These are phyloP conservation scores for Pachyuromys duprasi DNA, from an alignment of 2,797 vertebrate species.

Conservation along the genomic window DNA sequence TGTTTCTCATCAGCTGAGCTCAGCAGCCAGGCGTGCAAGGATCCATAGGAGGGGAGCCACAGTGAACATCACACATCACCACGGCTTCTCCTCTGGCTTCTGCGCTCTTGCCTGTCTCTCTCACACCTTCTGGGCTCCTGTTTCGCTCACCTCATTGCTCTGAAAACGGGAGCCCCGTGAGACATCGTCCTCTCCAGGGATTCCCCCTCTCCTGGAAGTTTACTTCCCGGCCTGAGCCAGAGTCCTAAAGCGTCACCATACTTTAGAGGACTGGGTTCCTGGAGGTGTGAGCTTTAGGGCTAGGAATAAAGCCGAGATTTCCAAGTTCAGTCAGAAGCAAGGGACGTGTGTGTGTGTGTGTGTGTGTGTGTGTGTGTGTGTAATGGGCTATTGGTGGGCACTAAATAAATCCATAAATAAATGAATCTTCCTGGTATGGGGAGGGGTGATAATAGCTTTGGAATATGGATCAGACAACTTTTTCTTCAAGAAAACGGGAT, in stretches of 20 bases:
- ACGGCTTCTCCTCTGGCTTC: too few species aligned
- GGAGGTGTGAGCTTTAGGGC: conserved; percentile 55
- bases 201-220: not conserved
- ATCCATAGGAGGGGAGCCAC: not conserved
- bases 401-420: conserved; percentile 76
- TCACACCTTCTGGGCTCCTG: conserved; percentile 1
- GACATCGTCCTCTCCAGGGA: not conserved
- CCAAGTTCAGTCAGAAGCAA: conserved; percentile 34
- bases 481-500: conserved; percentile 65
- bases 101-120: not conserved
- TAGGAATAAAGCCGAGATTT: conserved; percentile 62
- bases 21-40: not conserved
- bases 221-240: conserved; percentile 41
- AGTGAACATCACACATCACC: too few species aligned
- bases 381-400: conserved; percentile 70
- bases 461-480: conserved; percentile 63
- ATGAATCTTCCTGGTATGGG: conserved; percentile 45
- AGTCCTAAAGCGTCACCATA: conserved; percentile 6
- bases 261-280: conserved; percentile 45
- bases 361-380: conserved; percentile 45
- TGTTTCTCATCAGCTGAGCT: not conserved
- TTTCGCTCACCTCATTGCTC: conserved; percentile 37
- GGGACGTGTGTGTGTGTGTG: too few species aligned
- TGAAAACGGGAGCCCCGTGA: conserved; percentile 33
- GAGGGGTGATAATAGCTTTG: not conserved